These are phyloP conservation scores for Eudorcas thomsonii DNA, from an alignment of 2,113 vertebrate species.

Conservation along the genomic window DNA sequence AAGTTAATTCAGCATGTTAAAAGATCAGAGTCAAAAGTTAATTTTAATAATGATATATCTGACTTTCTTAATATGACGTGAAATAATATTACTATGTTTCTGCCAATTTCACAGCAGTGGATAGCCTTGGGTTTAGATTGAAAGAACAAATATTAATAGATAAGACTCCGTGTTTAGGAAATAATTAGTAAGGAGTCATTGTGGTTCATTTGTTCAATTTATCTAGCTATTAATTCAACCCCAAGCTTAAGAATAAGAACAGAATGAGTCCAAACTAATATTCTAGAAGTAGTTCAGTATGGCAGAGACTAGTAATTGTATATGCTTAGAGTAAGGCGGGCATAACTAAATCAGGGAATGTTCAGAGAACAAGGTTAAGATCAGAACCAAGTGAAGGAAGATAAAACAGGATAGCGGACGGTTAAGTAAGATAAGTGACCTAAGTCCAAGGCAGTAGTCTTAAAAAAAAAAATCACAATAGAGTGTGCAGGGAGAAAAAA, in stretches of 20 bases:
- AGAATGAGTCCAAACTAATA: not conserved
- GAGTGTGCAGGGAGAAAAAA: not conserved
- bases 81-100: not conserved
- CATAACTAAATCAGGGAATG: not conserved
- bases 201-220: not conserved
- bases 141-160: not conserved
- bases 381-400: not conserved
- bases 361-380: not conserved
- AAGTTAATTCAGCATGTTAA: not conserved
- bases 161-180: not conserved
- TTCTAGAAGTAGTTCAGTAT: not conserved
- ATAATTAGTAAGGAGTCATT: not conserved
- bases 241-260: not conserved
- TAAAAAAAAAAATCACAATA: not conserved
- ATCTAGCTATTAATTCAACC: not conserved
- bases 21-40: not conserved
- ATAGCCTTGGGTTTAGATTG: not conserved
- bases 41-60: not conserved
- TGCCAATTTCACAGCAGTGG: not conserved
- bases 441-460: not conserved
- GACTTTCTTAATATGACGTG: not conserved
- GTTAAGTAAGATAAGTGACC: not conserved
- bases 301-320: not conserved
- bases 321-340: not conserved
- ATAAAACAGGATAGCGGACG: fast-evolving